Percentiles rank a stretch among this genome's conserved stretches.
Evolutionary conservation across 2,113 vertebrate species (phyloP).

Genomic region (Cettia cetti): DNA sequence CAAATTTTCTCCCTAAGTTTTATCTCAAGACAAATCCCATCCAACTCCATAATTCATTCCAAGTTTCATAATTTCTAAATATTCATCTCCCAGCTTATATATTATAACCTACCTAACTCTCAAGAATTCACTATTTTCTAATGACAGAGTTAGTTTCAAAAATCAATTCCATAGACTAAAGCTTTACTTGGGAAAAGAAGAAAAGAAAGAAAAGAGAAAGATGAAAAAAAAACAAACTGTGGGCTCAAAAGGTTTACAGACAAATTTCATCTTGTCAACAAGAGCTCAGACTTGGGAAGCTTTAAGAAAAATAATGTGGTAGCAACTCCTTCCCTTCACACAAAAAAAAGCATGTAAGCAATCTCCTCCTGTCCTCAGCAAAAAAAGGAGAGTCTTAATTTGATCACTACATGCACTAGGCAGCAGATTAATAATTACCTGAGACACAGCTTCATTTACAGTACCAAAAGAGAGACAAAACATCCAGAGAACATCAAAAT

Average conservation of each 20-base stretch:
- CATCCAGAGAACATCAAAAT: background rate
- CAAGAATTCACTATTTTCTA: background rate
- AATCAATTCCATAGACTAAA: background rate
- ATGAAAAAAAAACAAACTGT: accelerated
- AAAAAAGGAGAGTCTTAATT: background rate
- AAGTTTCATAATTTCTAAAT: background rate
- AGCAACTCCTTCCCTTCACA: background rate
- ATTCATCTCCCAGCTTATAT: background rate
- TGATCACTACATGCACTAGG: background rate
- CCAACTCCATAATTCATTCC: background rate
- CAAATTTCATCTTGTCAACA: background rate
- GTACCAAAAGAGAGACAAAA: background rate
- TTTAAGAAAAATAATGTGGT: background rate
- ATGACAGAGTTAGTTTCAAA: background rate
- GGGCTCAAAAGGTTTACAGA: background rate
- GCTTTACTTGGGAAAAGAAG: background rate
- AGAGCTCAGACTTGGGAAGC: background rate
- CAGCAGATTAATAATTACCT: background rate
- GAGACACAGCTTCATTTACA: background rate
- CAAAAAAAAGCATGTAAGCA: background rate
- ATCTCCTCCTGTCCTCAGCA: background rate
- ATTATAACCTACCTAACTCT: background rate
- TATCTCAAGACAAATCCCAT: background rate
- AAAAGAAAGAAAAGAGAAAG: background rate
- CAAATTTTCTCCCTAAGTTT: background rate